phyloP scores from a whole-genome alignment of 2,113 vertebrate species.

The Tinamus guttatus region DNA sequence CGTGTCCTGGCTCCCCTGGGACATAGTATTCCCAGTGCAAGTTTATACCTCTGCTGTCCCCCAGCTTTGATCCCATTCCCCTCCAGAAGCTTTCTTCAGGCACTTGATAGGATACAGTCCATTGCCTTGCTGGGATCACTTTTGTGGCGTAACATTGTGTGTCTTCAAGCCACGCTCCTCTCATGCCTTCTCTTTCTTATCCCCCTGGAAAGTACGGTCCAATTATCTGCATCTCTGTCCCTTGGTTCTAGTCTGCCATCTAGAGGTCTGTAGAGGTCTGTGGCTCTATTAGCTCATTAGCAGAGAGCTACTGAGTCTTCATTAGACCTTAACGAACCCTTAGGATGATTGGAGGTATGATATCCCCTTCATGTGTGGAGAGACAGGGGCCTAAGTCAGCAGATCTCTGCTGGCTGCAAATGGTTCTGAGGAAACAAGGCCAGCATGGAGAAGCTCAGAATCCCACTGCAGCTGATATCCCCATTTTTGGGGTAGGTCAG shows the following conservation, averaged over 20 bases:
- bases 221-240: no score
- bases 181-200: not conserved
- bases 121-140: not conserved
- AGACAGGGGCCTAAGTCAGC: not conserved
- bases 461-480: not conserved
- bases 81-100: not conserved
- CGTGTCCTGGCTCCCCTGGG: not conserved
- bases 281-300: not conserved
- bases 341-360: not conserved
- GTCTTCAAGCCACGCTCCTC: not conserved
- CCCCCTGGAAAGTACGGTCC: not conserved
- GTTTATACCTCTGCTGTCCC: not conserved
- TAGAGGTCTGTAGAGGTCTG: no score
- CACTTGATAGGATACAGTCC: not conserved
- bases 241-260: not conserved
- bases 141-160: not conserved
- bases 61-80: not conserved
- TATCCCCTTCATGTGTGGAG: not conserved
- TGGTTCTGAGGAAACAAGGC: not conserved
- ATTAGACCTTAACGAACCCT: not conserved
- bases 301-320: not conserved
- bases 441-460: not conserved
- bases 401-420: not conserved
- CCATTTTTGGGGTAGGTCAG: accelerated
- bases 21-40: not conserved